Conservation (phyloP, 2,113 vertebrate species). For the Ceyx cyanopectus region DNA sequence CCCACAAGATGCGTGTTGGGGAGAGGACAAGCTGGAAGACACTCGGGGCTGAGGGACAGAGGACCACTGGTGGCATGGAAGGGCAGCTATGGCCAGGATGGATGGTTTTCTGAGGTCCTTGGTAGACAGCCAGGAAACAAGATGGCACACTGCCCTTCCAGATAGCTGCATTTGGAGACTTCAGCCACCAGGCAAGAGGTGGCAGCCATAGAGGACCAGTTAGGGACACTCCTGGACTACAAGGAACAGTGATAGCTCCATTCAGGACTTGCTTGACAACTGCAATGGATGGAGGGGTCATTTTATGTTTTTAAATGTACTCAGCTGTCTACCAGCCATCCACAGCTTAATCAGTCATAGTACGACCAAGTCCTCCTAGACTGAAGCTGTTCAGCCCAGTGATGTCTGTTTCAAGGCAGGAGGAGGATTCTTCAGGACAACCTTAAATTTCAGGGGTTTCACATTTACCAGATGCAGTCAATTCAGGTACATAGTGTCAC, state of each 20-base stretch:
- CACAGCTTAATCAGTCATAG: neutral
- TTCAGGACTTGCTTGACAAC: neutral
- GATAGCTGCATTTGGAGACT: neutral
- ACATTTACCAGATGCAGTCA: rapidly evolving
- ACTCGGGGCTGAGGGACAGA: rapidly evolving
- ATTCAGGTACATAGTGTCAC: neutral
- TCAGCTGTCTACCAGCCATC: neutral
- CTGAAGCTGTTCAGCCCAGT: neutral
- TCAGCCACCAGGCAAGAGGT: neutral
- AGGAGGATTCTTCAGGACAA: neutral
- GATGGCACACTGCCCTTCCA: neutral
- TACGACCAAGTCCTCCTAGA: neutral
- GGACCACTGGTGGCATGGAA: neutral
- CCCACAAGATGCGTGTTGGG: neutral
- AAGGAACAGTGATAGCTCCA: neutral
- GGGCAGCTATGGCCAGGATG: neutral
- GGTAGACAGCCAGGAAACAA: neutral
- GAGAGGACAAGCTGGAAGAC: neutral
- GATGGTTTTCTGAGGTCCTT: neutral
- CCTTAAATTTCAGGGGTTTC: neutral
- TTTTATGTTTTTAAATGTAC: neutral
- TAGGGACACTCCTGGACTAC: neutral
- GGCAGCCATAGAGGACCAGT: neutral
- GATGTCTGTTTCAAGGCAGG: neutral
- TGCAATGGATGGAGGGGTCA: neutral